These are phyloP conservation scores for Collichthys lucidus DNA, from an alignment of 2,113 vertebrate species.

Conservation along the genomic window DNA sequence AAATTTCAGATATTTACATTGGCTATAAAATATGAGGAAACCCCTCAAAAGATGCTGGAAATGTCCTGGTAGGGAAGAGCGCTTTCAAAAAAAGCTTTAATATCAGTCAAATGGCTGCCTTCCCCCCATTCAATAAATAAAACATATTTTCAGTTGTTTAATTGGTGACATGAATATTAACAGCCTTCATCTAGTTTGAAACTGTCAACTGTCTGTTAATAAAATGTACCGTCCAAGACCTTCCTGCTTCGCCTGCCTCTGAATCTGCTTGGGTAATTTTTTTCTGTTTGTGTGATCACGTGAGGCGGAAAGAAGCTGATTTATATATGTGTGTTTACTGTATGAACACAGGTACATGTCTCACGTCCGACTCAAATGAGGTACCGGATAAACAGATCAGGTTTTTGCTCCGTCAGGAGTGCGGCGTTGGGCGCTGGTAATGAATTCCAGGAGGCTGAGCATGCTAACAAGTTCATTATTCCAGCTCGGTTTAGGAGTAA, in stretches of 20 bases:
- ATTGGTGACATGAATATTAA: conserved; percentile 24
- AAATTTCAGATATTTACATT: background rate
- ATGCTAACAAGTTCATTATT: conserved; percentile 83
- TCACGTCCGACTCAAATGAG: background rate
- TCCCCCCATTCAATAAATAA: background rate
- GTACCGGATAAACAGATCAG: conserved; percentile 61
- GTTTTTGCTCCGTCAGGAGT: conserved; percentile 64
- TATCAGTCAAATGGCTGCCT: conserved; percentile 7
- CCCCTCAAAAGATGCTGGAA: background rate
- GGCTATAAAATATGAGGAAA: conserved; percentile 20
- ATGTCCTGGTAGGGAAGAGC: conserved; percentile 6
- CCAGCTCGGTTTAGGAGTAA: conserved; percentile 76
- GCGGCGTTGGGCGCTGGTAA: conserved; percentile 49
- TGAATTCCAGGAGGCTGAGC: conserved; percentile 82
- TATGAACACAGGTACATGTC: conserved; percentile 1
- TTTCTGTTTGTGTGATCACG: conserved; percentile 46
- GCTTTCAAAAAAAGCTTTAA: conserved; percentile 37
- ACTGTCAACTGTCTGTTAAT: background rate
- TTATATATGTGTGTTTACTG: conserved; percentile 7
- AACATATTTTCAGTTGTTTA: conserved; percentile 9
- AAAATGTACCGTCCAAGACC: background rate
- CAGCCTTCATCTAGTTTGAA: conserved; percentile 19
- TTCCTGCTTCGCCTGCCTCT: background rate
- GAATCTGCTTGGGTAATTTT: conserved; percentile 14
- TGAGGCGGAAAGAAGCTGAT: conserved; percentile 39